Conservation (phyloP, 2,888 invertebrate genomes). For the Dusona sp. region DNA sequence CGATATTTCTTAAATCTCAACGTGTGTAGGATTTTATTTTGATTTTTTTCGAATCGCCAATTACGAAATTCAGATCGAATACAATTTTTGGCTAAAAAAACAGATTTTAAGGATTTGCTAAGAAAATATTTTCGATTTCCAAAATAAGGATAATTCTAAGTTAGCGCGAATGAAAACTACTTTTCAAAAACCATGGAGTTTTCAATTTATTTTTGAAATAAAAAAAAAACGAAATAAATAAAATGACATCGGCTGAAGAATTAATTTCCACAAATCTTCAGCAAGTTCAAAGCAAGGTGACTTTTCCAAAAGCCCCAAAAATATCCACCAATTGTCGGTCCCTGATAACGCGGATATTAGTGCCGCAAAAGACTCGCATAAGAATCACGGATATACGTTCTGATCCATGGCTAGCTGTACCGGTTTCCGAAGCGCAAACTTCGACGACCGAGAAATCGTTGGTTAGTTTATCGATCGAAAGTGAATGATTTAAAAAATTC, state of each 20-base stretch:
- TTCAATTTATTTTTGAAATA: neutral
- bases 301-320: slow-evolving; percentile 89
- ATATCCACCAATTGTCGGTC: slow-evolving; percentile 89
- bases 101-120: too few species aligned
- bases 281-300: slow-evolving; percentile 91
- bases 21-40: too few species aligned
- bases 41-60: too few species aligned
- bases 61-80: too few species aligned
- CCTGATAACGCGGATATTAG: slow-evolving; percentile 89
- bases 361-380: slow-evolving; percentile 89
- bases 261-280: slow-evolving; percentile 78
- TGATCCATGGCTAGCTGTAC: slow-evolving; percentile 88
- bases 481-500: neutral
- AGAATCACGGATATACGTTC: slow-evolving; percentile 88
- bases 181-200: too few species aligned
- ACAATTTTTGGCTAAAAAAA: too few species aligned
- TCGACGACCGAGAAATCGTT: slow-evolving; percentile 70
- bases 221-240: neutral
- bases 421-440: slow-evolving; percentile 75
- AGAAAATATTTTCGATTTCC: too few species aligned
- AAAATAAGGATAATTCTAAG: too few species aligned
- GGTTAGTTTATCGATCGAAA: slow-evolving; percentile 67
- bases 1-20: too few species aligned
- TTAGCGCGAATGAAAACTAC: too few species aligned
- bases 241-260: neutral